Percentiles rank a stretch among this genome's conserved stretches.
Evolutionary conservation across 2,797 vertebrate species (phyloP).

Genomic region (Sebastes vulpes): DNA sequence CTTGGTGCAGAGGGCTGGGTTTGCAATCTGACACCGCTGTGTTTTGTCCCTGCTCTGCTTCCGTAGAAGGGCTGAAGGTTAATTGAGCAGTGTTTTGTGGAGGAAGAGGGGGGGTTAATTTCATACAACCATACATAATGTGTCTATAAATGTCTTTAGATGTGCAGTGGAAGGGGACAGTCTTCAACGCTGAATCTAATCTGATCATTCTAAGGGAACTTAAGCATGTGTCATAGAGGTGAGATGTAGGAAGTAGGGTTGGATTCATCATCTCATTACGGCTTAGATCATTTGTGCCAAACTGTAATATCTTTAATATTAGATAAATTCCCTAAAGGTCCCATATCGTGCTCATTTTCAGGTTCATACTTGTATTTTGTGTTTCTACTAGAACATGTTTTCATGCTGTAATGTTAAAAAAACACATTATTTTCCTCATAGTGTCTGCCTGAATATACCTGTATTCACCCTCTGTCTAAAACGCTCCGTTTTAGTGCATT

Average conservation of each 20-base stretch:
- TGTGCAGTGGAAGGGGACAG: background rate
- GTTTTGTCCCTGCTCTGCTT: slow-evolving; percentile 33
- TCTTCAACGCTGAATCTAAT: background rate
- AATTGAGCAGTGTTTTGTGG: slow-evolving; percentile 8
- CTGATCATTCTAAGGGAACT: background rate
- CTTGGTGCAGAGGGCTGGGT: background rate
- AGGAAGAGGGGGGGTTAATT: background rate
- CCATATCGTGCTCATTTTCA: too few species aligned
- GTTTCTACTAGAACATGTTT: too few species aligned
- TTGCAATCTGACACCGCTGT: slow-evolving; percentile 51
- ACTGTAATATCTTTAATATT: too few species aligned
- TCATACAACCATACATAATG: background rate
- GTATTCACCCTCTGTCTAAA: too few species aligned
- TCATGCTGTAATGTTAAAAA: too few species aligned
- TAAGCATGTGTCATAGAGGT: background rate
- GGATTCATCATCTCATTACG: background rate
- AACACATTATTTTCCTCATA: too few species aligned
- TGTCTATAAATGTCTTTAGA: background rate
- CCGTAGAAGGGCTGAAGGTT: background rate
- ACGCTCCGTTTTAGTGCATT: too few species aligned
- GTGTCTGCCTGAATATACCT: too few species aligned
- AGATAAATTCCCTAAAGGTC: too few species aligned
- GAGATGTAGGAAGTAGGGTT: background rate
- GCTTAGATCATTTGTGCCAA: background rate
- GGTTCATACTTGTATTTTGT: too few species aligned